Conservation (phyloP, 2,113 vertebrate species). For the Pluvianellus socialis region DNA sequence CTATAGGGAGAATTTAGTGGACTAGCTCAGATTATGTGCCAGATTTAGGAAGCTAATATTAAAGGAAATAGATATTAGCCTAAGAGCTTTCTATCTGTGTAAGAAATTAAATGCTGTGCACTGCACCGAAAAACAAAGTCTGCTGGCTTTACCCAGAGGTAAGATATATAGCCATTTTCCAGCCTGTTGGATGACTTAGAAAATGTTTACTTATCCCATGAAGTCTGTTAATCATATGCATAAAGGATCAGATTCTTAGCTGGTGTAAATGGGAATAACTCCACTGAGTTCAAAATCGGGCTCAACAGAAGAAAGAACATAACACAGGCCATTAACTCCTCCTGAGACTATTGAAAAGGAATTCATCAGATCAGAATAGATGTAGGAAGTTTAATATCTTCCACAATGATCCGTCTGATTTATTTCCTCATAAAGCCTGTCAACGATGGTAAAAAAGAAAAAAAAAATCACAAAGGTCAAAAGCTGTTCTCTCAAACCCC, state of each 20-base stretch:
- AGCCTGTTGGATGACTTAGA: not conserved
- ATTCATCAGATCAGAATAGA: conserved; percentile 17
- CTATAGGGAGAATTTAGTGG: not conserved
- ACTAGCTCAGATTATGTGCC: not conserved
- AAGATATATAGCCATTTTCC: not conserved
- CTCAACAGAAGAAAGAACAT: not conserved
- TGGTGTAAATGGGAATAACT: not conserved
- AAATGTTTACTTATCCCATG: not conserved
- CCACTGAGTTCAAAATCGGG: not conserved
- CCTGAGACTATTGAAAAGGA: conserved; percentile 12
- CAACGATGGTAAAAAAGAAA: not conserved
- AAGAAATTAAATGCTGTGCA: not conserved
- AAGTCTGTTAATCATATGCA: not conserved
- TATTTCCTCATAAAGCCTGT: conserved; percentile 38
- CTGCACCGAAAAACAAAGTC: not conserved
- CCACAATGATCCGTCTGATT: not conserved
- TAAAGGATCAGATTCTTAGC: not conserved
- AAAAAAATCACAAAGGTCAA: not conserved
- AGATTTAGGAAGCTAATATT: not conserved
- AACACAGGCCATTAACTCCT: not conserved
- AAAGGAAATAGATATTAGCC: not conserved
- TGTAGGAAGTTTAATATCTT: conserved; percentile 34
- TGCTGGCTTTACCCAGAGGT: not conserved
- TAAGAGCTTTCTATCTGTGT: not conserved
- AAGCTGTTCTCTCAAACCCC: conserved; percentile 5